Conservation (phyloP, 2,797 vertebrate species). For the Oreortyx pictus region DNA sequence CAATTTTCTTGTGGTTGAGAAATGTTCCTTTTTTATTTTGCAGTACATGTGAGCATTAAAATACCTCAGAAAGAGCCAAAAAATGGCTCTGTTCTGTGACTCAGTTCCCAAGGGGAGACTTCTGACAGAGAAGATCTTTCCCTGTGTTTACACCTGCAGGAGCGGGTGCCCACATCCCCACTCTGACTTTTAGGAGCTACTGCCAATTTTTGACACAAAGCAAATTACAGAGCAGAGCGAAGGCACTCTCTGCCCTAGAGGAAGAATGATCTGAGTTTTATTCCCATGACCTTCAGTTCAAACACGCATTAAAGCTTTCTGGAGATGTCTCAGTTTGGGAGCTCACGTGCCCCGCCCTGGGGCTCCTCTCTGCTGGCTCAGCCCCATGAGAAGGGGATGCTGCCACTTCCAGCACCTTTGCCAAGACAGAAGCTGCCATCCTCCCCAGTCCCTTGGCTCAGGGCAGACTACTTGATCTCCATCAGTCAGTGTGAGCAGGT, state of each 20-base stretch:
- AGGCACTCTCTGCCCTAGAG: neutral
- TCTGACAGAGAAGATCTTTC: neutral
- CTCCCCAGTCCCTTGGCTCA: neutral
- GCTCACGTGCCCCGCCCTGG: neutral
- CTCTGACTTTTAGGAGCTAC: neutral
- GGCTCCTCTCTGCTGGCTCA: neutral
- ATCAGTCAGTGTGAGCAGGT: neutral
- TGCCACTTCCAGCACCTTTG: neutral
- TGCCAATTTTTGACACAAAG: neutral
- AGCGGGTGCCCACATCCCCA: accelerated
- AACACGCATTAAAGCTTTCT: neutral
- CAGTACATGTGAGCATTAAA: neutral
- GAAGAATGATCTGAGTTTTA: neutral
- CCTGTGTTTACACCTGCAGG: neutral
- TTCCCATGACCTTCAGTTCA: neutral
- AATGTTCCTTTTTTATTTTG: neutral
- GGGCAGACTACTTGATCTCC: neutral
- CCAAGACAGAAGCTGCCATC: neutral
- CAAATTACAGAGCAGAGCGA: neutral
- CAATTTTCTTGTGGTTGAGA: neutral
- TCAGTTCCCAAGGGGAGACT: neutral
- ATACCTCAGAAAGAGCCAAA: neutral
- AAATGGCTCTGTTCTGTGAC: neutral
- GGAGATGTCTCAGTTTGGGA: neutral
- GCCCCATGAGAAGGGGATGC: accelerated